Conservation (phyloP, 2,113 vertebrate species). For the Thamnophis sirtalis region DNA sequence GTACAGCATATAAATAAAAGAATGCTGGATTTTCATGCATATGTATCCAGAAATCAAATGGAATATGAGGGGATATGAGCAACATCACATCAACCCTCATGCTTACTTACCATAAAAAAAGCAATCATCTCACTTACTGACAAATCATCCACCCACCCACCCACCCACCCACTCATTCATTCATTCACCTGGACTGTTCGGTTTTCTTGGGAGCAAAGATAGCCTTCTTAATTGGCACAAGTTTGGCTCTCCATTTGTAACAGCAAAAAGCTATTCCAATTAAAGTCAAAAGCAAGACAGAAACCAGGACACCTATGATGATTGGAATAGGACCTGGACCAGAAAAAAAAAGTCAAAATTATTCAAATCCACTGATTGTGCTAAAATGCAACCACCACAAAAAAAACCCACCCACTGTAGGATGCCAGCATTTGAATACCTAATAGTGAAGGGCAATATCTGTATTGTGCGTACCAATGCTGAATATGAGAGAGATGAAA, state of each 20-base stretch:
- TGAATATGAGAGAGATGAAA: neutral
- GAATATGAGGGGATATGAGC: neutral
- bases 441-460: neutral
- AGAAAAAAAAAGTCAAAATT: conserved; percentile 9
- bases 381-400: neutral
- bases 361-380: neutral
- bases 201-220: conserved; percentile 56
- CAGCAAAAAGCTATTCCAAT: conserved; percentile 51
- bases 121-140: neutral
- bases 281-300: conserved; percentile 49
- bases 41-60: neutral
- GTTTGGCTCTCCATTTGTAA: conserved; percentile 61
- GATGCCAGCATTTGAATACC: neutral
- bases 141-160: neutral
- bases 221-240: conserved; percentile 39
- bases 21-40: neutral
- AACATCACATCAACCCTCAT: neutral
- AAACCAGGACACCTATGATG: conserved; percentile 49
- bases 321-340: conserved; percentile 56
- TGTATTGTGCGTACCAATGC: neutral
- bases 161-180: neutral
- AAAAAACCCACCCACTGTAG: neutral
- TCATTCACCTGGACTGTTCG: conserved; percentile 64
- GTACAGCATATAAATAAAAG: neutral
- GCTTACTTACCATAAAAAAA: neutral